Base-by-base conservation (phyloP, 2,888 invertebrate genomes). In the Erynnis tages region DNA sequence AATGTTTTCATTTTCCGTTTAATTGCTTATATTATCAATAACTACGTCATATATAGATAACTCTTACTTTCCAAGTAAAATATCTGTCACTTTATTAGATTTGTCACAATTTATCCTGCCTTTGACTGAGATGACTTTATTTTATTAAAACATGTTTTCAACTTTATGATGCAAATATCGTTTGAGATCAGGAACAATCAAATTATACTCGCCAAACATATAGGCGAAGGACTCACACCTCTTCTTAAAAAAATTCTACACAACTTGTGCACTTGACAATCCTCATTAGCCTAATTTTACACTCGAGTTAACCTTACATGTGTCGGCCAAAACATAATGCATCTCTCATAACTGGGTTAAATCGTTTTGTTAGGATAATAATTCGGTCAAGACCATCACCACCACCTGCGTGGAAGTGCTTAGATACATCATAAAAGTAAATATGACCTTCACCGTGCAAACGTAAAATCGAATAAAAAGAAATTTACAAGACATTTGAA, bases 361-460 rank as follows among this genome's bases (percentile, higher is more conserved):
- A 73, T 67, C 63, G 60, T 71, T 78, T 76, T 79, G 78, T 80
- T 79, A 64, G 69, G 57, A 55, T 59, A 55, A 65, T 57, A 82
- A 71, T 60, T 76, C 61, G 86, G 86, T 78, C 87, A 86, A 85
- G 84, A 81, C 76, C 76, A 76, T 60, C 21, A 23, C 17, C 54
- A 50, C 53, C 47, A 56, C 43, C 48, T 57, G 43, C 57, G 59
- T 49, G 55, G 56, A 58, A 37, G 21, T 16, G 5, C 14, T 21
- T 6, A 2, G 7, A 4, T 14, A 6, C 16, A 7, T 4, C 32
- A 23, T 11, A 17, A 32, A 21, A 19, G 4, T 10, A 41, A 1
- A 2, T 17, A 29, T 19, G 25, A 35, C 43, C 50, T 41, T 50
- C 41, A 7, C 10, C 6, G 37, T 8, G 10, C 10, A 10, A 11